phyloP scores from a whole-genome alignment of 2,888 invertebrate species.

The Eretmocerus hayati region DNA sequence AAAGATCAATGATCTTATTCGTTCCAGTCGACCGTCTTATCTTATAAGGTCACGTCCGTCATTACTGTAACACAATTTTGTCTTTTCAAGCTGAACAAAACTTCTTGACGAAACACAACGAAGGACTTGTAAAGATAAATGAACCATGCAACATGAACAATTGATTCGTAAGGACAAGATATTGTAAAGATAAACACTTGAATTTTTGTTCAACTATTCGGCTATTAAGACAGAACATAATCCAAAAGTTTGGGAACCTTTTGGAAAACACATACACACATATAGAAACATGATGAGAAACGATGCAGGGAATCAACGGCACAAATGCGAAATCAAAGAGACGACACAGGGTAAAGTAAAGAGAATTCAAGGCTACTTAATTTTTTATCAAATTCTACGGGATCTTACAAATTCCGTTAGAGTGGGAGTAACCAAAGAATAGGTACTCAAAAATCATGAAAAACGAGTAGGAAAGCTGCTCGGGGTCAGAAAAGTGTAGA shows the following conservation, averaged over 20 bases:
- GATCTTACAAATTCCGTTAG: too few relatives aligned
- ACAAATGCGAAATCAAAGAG: conserved; percentile 22
- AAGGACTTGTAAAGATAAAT: conserved; percentile 46
- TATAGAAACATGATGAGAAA: conserved; percentile 11
- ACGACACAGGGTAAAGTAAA: too few relatives aligned
- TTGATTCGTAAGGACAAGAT: conserved; percentile 18
- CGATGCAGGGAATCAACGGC: conserved; percentile 20
- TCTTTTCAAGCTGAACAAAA: conserved; percentile 50
- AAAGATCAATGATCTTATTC: conserved; percentile 7
- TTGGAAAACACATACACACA: conserved; percentile 7
- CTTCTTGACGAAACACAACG: conserved; percentile 60
- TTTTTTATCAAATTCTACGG: too few relatives aligned
- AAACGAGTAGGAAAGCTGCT: conserved; percentile 42
- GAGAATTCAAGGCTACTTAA: too few relatives aligned
- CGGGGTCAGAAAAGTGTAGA: conserved; percentile 43
- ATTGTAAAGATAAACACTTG: conserved; percentile 18
- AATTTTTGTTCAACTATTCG: conserved; percentile 8
- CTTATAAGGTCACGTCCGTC: conserved; percentile 13
- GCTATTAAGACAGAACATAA: conserved; percentile 16
- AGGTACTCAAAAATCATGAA: too few relatives aligned
- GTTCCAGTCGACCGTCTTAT: background rate
- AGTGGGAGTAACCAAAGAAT: too few relatives aligned
- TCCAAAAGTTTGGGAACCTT: conserved; percentile 11
- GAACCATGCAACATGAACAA: conserved; percentile 46
- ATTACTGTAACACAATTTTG: conserved; percentile 30